Base-by-base conservation (phyloP, 2,797 vertebrate species). In the Phalanger gymnotis region DNA sequence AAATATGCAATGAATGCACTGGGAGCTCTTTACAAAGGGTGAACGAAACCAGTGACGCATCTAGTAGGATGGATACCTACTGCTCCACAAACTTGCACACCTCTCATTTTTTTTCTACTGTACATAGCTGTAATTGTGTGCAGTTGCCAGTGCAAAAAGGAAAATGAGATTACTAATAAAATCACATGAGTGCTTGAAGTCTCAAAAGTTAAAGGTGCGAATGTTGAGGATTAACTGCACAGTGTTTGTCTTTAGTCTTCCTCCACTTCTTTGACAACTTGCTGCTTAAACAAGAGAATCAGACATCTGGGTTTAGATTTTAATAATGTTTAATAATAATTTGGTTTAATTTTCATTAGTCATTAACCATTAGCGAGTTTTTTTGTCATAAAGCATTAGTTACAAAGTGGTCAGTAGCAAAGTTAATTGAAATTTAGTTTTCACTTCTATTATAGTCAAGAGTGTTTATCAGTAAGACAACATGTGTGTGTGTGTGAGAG, bases 381-480 rank as follows among this genome's bases (percentile, higher is more conserved):
- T 66, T 13, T 56, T 54, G n/a, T 95, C 19, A 96, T 92, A 96
- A 81, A 81, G 40, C 12, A 16, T 92, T 61, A 61, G 12, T 34
- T 53, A 92, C 40, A 55, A 55, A 94, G 47, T 92, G 90, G 55
- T 94, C 31, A 95, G 9, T 27, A 55, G 3, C 54, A 87, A 7
- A 95, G 31, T 90, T 91, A 96, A 90, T 94, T 94, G 89, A 40
- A 89, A 73, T 95, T 5, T 81, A 54, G 81, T 31, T 93, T 34
- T 96, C 10, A 6, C 34, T 53, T 3, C 90, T 53, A 54, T 54
- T 92, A 91, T 95, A 91, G 6, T 27, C 10, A n/a, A n/a, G 95
- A 51, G 28, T 28, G 58, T 56, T 92, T 1, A 22, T 81, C 55
- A 73, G 11, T 90, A 66, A 87, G 58, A 92, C 22, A 31, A 12